Base-by-base conservation (phyloP, 1,140 invertebrate species). In the Trichogramma pretiosum region DNA sequence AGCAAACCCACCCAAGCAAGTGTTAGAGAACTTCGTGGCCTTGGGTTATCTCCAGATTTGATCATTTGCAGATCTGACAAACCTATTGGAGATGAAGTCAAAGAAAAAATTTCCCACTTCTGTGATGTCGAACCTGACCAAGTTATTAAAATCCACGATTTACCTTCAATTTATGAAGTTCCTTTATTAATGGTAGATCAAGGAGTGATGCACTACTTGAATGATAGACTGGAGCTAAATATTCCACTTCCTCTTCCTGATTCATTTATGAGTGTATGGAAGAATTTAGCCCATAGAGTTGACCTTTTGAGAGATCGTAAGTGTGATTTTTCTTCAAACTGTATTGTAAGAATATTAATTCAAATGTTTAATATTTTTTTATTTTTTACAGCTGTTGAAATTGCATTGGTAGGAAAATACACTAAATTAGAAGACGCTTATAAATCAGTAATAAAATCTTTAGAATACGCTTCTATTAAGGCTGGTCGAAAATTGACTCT, bases 371-470 rank as follows among this genome's bases (percentile, higher is more conserved):
- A 45, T 33, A 13, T 11, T 34, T 32, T 17, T 34, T 46, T 51
- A 21, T 21, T 47, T 52, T 1, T 47, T 52, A 8, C 45, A 52
- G 81, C 85, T 61, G 87, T 98, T 0, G 87, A 79, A 32, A 98
- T 99, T 50, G 89, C 87, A 16, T 73, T 99, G 13, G 97, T 99
- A n/a, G 97, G 97, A 8, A 99, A 99, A 74, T 99, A 99, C 60
- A 97, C 94, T 0, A 86, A 90, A 64, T 72, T 98, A n/a, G 83
- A 92, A 63, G 97, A 99, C 73, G 85, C 94, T 0, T 99, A 99
- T 65, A 85, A 93, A 0, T 99, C 95, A 3, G 88, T 99, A 0
- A 86, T 85, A 3, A 98, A 99, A 74, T 89, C 96, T 0, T 68
- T 99, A 16, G 83, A 93, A 55, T 96, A 99, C 70, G 89, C 96